Percentiles rank a stretch among this genome's conserved stretches.
Evolutionary conservation across 2,797 vertebrate species (phyloP).

Genomic region (Simalia tracyae): DNA sequence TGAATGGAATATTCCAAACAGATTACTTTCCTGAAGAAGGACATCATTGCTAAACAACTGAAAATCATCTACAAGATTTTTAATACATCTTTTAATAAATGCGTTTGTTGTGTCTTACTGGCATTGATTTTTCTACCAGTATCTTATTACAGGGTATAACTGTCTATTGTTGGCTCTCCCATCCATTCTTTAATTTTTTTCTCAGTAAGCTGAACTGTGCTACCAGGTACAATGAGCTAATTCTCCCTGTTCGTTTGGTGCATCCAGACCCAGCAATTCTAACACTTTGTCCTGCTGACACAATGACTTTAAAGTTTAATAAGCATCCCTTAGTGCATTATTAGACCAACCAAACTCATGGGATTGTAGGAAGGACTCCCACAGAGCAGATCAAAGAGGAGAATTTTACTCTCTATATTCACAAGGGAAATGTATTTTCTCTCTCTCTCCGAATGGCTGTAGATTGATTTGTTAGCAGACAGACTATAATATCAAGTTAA

Average conservation of each 20-base stretch:
- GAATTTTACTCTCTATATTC: constrained; percentile 14
- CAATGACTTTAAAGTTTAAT: constrained; percentile 29
- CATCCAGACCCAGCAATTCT: constrained; percentile 1
- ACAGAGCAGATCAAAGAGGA: constrained; percentile 26
- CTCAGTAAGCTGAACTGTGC: neutral
- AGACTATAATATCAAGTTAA: constrained; percentile 20
- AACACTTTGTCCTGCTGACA: constrained; percentile 6
- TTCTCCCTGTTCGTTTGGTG: neutral
- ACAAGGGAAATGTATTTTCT: constrained; percentile 8
- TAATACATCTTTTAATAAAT: neutral
- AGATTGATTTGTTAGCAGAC: constrained; percentile 35
- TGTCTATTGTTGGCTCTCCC: neutral
- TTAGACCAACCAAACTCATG: constrained; percentile 34
- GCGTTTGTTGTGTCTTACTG: neutral
- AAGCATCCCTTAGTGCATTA: constrained; percentile 25
- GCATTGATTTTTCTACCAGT: neutral
- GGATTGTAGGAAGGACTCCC: constrained; percentile 23
- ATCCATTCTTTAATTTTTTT: neutral
- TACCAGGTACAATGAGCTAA: neutral
- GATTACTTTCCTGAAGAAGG: neutral
- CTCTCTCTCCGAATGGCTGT: neutral
- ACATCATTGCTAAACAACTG: neutral
- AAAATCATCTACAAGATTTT: neutral
- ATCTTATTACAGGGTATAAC: neutral
- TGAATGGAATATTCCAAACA: neutral